Percentiles rank a stretch among this genome's conserved stretches.
Evolutionary conservation across 2,797 vertebrate genomes (phyloP).

Genomic region (Darevskia mixta): DNA sequence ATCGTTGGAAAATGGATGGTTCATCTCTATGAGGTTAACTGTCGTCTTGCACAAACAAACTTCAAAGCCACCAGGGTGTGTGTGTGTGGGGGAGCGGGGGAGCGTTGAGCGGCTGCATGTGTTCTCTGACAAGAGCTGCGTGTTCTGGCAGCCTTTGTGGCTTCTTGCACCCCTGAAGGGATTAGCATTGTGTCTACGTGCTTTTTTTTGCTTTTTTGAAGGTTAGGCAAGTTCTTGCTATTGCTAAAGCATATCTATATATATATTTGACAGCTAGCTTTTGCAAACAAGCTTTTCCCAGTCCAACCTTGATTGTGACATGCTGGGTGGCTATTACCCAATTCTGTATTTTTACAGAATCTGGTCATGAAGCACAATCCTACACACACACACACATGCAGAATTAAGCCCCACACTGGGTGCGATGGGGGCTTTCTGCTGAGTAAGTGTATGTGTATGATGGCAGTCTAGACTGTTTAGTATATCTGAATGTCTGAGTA

Average conservation of each 20-base stretch:
- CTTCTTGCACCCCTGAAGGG: constrained; percentile 43
- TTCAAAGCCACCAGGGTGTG: constrained; percentile 22
- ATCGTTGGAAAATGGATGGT: constrained; percentile 23
- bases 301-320: background rate
- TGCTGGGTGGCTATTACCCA: background rate
- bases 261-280: background rate
- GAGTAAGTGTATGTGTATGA: background rate
- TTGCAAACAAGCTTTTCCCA: background rate
- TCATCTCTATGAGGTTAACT: background rate
- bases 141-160: constrained; percentile 26
- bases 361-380: background rate
- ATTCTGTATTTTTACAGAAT: background rate
- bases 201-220: constrained; percentile 39
- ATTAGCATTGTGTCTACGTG: constrained; percentile 57
- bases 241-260: background rate
- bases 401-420: background rate
- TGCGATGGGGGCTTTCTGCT: background rate
- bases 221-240: constrained; percentile 26
- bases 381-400: background rate
- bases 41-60: constrained; percentile 58
- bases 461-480: background rate
- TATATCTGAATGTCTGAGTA: background rate
- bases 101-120: constrained; percentile 36
- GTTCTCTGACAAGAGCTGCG: constrained; percentile 2
- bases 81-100: fast-evolving